Conservation (phyloP, 2,113 vertebrate species). For the Hepsetus odoe region DNA sequence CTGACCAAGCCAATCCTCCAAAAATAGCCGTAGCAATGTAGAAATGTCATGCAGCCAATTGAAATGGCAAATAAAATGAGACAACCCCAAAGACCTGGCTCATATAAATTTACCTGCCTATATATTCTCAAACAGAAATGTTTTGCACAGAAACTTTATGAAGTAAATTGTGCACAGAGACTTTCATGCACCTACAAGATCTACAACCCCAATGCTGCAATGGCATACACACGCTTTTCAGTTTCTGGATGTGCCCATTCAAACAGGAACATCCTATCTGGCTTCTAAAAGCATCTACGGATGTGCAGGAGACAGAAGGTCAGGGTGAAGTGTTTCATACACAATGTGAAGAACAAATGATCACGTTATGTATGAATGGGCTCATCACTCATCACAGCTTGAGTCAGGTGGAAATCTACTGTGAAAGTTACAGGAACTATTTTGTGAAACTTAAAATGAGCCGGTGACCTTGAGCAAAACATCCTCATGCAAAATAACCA, state of each 20-base stretch:
- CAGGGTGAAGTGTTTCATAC: background rate
- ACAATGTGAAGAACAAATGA: background rate
- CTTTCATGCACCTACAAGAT: background rate
- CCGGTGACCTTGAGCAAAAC: too few species aligned
- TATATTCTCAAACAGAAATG: slow-evolving; percentile 12
- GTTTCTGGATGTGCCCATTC: background rate
- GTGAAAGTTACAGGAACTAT: too few species aligned
- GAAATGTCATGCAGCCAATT: slow-evolving; percentile 47
- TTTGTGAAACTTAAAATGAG: too few species aligned
- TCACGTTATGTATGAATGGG: too few species aligned
- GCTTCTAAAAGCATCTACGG: background rate
- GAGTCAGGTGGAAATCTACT: too few species aligned
- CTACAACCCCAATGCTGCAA: background rate
- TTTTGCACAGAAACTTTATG: slow-evolving; percentile 27
- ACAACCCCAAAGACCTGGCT: slow-evolving; percentile 6
- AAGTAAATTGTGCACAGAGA: background rate
- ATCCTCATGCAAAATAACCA: too few species aligned
- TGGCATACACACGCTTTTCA: background rate
- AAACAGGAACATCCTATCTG: too few species aligned
- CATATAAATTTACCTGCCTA: background rate
- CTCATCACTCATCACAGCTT: too few species aligned
- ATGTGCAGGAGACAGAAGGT: background rate
- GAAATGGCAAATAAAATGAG: slow-evolving; percentile 46
- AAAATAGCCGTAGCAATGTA: slow-evolving; percentile 29
- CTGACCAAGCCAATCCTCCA: slow-evolving; percentile 24